Percentiles rank a stretch among this genome's conserved stretches.
Evolutionary conservation across 1,140 invertebrate species (phyloP).

Genomic region (Euura saliciscinereae): DNA sequence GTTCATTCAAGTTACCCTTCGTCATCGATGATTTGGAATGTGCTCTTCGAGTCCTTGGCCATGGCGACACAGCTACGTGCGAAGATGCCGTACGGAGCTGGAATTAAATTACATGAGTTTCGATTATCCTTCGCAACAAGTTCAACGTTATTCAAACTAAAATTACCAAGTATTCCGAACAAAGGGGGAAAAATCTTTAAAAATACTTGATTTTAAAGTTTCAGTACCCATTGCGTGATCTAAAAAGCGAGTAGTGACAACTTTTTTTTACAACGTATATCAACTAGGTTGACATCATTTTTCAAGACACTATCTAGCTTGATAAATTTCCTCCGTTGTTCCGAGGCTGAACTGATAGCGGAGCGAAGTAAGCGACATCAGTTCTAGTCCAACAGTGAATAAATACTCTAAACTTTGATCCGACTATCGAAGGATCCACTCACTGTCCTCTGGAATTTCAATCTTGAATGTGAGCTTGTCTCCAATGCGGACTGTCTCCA

Average conservation of each 20-base stretch:
- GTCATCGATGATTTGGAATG: conserved; percentile 95
- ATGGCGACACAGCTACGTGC: conserved; percentile 94
- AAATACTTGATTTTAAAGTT: background rate
- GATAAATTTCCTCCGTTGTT: background rate
- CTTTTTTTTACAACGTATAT: background rate
- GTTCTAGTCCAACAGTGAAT: conserved; percentile 6
- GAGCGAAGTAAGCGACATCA: background rate
- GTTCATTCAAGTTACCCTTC: conserved; percentile 72
- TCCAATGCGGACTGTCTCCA: conserved; percentile 92
- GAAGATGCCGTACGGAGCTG: conserved; percentile 95
- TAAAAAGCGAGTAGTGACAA: no score
- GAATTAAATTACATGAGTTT: conserved; percentile 39
- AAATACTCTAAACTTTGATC: background rate
- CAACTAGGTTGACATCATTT: background rate
- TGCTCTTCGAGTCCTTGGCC: conserved; percentile 95
- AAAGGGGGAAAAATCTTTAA: background rate
- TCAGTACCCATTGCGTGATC: background rate
- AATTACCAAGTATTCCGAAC: background rate
- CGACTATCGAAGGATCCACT: conserved; percentile 51
- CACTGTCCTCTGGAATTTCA: conserved; percentile 95
- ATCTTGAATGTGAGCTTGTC: conserved; percentile 94
- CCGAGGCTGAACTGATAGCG: background rate
- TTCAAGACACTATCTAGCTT: background rate
- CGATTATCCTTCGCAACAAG: background rate
- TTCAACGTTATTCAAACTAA: background rate